Base-by-base conservation (phyloP, 2,113 vertebrate species). In the Erythrocercus mccallii region DNA sequence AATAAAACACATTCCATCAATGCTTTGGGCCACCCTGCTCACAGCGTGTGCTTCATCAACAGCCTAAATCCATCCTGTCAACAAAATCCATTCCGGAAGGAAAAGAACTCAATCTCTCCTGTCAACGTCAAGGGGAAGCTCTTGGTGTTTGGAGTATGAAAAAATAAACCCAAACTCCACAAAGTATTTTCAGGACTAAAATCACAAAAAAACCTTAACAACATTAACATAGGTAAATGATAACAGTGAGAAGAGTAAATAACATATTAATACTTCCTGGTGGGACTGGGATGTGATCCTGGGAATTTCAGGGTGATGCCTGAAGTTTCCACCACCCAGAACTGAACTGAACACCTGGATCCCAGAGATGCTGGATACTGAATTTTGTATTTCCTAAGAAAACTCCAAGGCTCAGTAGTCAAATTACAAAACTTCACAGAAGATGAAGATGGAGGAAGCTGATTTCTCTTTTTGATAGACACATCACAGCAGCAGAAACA, bases 91-190 rank as follows among this genome's bases (percentile, higher is more conserved):
- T 81, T 66, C 74, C 3, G 11, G 27, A 12, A 53, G 76, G 95
- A 86, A 94, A 96, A 95, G 56, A 96, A 91, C 90, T 95, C 95
- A 81, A 91, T 96, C 95, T 90, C 81, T 94, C 89, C 78, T 96
- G 96, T 97, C 96, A 96, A 88, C 93, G 84, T 47, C 73, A 44
- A 56, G 51, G 79, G 77, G 44, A 68, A 97, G 78, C 88, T 77
- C 85, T 86, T 48, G 50, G 69, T 66, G 73, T 81, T 64, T 86
- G 80, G 76, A 17, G 27, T 30, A 35, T 15, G 84, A 81, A 57
- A 93, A 93, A 15, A 86, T 47, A 68, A 69, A 86, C 28, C 14
- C 78, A n/a, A 86, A n/a, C 28, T 23, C 25, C 47, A 23, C n/a
- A 9, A 31, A 45, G 2, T 28, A 33, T 88, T 85, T 92, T 71